Evolutionary conservation across 53 echinoderm and acorn worm species (phyloP), one percentile per base, ranked within the genome.

Genomic region (Zoroaster sp.): DNA sequence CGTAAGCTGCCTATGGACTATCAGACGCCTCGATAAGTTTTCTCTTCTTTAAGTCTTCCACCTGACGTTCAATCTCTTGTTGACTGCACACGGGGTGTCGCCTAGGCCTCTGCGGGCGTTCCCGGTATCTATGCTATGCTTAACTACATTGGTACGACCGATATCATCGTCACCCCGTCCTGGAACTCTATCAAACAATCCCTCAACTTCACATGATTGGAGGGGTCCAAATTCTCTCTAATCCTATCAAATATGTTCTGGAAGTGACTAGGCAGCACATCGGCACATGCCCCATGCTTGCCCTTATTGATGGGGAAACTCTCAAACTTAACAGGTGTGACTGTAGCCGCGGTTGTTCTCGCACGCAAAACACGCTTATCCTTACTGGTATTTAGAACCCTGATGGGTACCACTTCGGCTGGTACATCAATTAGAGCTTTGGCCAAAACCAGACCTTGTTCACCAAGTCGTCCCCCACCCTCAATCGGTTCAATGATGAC

Each of bases 71-170:
- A 34, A 78, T 78, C 36, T 78, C 78, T 5, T 78, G 33, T 3
- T 35, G 78, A 30, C 34, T 28, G 10, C 35, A 3, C 35, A 10
- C 32, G 7, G 55, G 78, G 38, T 78, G 45, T 12, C 54, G 33
- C 53, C 78, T 31, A 4, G 45, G 78, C 17, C 55, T 44, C 38
- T 78, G 45, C 36, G 51, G 14, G 78, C 78, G 23, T 35, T 52
- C 4, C 33, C 45, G 3, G 78, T 78, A 53, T 78, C 33, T 4
- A 78, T 78, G 55, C 55, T 52, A 53, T 78, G 55, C n/a, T 78
- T 35, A 8, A 78, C 78, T 7, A 35, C 9, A 4, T 78, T 35
- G 5, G 78, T 78, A 45, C 20, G 47, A 23, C 76, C 76, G 3
- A 75, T 75, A 23, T 75, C 76, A 28, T 44, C 76, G 6, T 75